Base-by-base conservation (phyloP, 2,797 vertebrate species). In the Rhinophrynus dorsalis region DNA sequence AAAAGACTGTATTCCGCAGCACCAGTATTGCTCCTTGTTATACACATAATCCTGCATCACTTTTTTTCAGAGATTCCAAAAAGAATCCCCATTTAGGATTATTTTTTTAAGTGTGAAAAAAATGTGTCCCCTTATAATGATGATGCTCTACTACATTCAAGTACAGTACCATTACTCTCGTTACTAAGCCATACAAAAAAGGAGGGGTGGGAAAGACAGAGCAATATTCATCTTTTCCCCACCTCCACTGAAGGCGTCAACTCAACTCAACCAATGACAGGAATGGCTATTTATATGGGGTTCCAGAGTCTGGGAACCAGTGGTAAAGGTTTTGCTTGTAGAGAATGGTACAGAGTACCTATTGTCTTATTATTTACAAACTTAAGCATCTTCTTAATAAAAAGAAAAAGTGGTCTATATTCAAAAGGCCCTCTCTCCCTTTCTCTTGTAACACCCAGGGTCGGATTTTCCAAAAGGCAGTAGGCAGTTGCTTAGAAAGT, bases 251-350 rank as follows among this genome's bases (percentile, higher is more conserved):
- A 50, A 64, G 17, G 32, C 26, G 55, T 72, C 38, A 29, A 32
- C 18, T 47, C 32, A 50, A 32, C 33, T 48, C 60, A 76, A 80
- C 78, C 15, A 80, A 81, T 75, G 77, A 77, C 79, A 79, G 82
- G 81, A 78, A 81, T 79, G 75, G 74, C 72, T 80, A 82, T 26
- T 74, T 51, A 68, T 68, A 82, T 40, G 84, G 78, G 33, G 78
- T 82, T 85, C 84, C 76, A 77, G 81, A 79, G 64, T 55, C 68
- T 66, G 55, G 69, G 38, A 73, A 73, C 62, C 62, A 73, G 69
- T 73, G 69, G 69, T 73, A 66, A 59, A 73, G 12, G 12, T 65
- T 73, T n/a, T 59, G 33, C 32, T 72, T 54, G 69, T 59, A 59
- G 61, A 64, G 55, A 59, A 59, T 60, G 55, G 61, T 66, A 73